phyloP scores from a whole-genome alignment of 2,797 vertebrate species.

The Xerus rutilus region DNA sequence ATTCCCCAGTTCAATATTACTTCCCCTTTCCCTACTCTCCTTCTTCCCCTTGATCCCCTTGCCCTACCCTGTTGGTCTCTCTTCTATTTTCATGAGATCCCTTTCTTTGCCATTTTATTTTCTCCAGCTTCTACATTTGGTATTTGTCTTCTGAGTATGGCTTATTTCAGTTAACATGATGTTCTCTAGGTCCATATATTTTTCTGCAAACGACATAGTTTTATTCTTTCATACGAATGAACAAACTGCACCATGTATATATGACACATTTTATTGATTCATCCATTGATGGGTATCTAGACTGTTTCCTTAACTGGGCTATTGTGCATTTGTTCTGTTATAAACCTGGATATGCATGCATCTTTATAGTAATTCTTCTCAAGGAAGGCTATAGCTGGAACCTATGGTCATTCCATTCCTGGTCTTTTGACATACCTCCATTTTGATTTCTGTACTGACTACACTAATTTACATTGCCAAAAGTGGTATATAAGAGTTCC shows the following conservation, averaged over 20 bases:
- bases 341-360: background rate
- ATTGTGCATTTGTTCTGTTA: background rate
- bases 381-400: background rate
- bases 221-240: background rate
- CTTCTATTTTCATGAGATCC: background rate
- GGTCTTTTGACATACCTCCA: background rate
- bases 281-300: background rate
- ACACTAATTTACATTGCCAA: background rate
- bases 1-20: background rate
- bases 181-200: background rate
- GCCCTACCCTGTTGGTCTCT: background rate
- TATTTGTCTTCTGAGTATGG: background rate
- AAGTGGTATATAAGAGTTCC: background rate
- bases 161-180: background rate
- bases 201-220: background rate
- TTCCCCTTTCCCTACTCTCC: background rate
- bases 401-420: background rate
- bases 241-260: background rate
- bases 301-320: background rate
- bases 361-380: background rate
- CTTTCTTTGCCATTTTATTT: background rate
- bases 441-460: background rate
- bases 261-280: background rate
- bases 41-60: background rate
- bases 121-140: background rate